phyloP scores from a whole-genome alignment of 1,140 invertebrate genomes.

The Drosophila pruinosa region DNA sequence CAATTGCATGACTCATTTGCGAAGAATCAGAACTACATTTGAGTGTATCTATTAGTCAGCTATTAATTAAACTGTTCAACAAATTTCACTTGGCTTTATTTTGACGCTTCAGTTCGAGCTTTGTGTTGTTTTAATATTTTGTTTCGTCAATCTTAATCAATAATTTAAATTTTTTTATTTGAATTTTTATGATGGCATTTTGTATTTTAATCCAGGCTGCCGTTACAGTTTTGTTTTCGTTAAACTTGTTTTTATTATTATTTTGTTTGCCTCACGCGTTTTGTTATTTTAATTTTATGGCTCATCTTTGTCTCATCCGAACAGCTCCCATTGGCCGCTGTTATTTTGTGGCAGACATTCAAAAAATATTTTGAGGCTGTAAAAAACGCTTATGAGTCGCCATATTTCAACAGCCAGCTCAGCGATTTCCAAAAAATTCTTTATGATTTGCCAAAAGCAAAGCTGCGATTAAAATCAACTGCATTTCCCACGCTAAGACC shows the following conservation, averaged over 20 bases:
- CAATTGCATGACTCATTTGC: background rate
- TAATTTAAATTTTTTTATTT: conserved; percentile 81
- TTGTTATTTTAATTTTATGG: conserved; percentile 69
- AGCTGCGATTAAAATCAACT: conserved; percentile 11
- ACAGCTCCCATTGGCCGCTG: conserved; percentile 49
- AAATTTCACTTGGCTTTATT: conserved; percentile 54
- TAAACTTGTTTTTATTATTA: conserved; percentile 35
- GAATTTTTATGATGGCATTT: conserved; percentile 69
- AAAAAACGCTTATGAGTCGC: conserved; percentile 39
- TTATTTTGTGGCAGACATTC: conserved; percentile 39
- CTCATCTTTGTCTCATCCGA: conserved; percentile 21
- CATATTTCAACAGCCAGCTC: conserved; percentile 30
- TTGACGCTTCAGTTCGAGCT: conserved; percentile 55
- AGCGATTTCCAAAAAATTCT: conserved; percentile 28
- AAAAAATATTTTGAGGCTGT: conserved; percentile 3
- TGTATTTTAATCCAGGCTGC: conserved; percentile 56
- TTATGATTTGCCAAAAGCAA: conserved; percentile 16
- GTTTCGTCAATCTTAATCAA: conserved; percentile 76
- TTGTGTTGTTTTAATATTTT: conserved; percentile 66
- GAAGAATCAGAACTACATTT: background rate
- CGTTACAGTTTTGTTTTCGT: conserved; percentile 44
- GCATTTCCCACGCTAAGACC: conserved; percentile 56
- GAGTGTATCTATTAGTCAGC: conserved; percentile 25
- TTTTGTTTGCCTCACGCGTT: conserved; percentile 47
- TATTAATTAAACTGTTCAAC: background rate